Percentiles rank a stretch among this genome's conserved stretches.
Evolutionary conservation across 2,797 vertebrate species (phyloP).

Genomic region (Clarias platycephalus): DNA sequence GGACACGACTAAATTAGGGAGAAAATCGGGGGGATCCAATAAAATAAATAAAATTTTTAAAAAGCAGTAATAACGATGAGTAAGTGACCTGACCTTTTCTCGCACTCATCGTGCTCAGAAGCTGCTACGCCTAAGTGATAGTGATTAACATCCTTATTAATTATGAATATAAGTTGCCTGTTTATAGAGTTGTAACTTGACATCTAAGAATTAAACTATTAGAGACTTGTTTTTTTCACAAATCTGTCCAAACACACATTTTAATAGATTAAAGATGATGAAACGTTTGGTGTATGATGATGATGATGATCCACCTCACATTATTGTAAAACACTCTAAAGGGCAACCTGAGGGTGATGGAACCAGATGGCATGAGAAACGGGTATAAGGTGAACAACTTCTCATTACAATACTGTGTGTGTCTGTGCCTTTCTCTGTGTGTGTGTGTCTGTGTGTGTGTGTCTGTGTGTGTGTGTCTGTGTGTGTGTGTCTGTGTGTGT

Average conservation of each 20-base stretch:
- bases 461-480: conserved; percentile 4
- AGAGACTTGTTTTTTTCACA: not conserved
- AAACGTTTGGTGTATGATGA: not conserved
- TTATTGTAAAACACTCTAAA: not conserved
- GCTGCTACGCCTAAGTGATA: no score
- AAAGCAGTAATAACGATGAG: no score
- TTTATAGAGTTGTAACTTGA: no score
- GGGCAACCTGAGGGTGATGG: not conserved
- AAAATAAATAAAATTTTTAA: no score
- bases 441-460: not conserved
- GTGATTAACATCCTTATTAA: no score
- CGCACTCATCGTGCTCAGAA: no score
- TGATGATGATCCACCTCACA: not conserved
- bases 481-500: conserved; percentile 2
- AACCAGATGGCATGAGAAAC: not conserved
- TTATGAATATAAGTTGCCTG: no score
- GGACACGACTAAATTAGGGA: no score
- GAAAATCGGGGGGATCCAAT: no score
- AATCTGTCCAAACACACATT: not conserved
- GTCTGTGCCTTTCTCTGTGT: not conserved
- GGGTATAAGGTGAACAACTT: not conserved
- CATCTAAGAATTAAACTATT: not conserved
- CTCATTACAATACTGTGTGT: not conserved
- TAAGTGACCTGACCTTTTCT: no score
- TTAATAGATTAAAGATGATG: not conserved